Evolutionary conservation across 1,140 invertebrate genomes (phyloP), one percentile per base, ranked within the genome.

Genomic region (Argopecten irradians): DNA sequence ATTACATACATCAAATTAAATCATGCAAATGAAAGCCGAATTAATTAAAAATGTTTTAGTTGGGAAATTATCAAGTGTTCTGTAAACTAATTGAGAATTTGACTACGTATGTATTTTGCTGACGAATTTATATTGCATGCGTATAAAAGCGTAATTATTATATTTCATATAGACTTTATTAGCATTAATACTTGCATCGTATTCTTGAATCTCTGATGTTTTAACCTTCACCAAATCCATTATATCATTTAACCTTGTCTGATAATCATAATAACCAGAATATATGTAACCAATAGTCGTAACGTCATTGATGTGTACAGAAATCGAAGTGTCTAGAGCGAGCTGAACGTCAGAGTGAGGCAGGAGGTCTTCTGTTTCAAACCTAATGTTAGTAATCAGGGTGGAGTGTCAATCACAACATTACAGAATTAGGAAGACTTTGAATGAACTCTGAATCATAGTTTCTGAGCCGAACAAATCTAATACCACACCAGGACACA

Each of bases 401-500:
- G 8, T 71, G 22, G 55, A n/a, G n/a, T 5, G 5, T 71, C 22
- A 71, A 71, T 71, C 55, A 71, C 55, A 71, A 7, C n/a, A 71
- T 71, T 16, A 71, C 55, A 71, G 55, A 28, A 71, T 8, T 46
- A 71, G 55, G 16, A 71, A 71, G 55, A 28, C 55, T 16, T 71
- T 71, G 55, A 71, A 71, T 28, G 22, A 11, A 11, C 22, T 28
- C 22, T 71, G 55, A n/a, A 71, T 71, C 55, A 71, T 71, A 71
- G 55, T 71, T 71, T 71, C 55, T 71, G 0, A 28, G n/a, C n/a
- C 28, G 8, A n/a, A 71, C 22, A 28, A 71, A 71, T 71, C 55
- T 71, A 71, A 71, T 71, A 71, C 28, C 55, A 71, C 55, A 71
- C 55, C 55, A n/a, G 55, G 55, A 71, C 55, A n/a, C 55, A 71